Percentiles rank a stretch among this genome's conserved stretches.
These are phyloP conservation scores for Patella pellucida DNA, from an alignment of 2,888 invertebrate species.

Conservation along the genomic window DNA sequence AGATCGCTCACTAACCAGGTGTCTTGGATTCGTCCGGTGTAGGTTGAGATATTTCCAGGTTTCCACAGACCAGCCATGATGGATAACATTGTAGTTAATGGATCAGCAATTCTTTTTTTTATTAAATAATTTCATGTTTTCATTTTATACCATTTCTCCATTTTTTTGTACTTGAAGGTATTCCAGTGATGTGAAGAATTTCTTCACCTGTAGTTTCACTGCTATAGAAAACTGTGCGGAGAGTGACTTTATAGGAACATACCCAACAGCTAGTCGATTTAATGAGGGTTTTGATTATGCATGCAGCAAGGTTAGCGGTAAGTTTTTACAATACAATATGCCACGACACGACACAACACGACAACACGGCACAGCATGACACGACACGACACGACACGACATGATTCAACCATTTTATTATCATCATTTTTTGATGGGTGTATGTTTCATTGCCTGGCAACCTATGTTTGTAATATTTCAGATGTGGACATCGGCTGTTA, in stretches of 20 bases:
- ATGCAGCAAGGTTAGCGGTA: background rate
- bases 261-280: background rate
- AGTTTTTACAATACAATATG: background rate
- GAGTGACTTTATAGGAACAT: background rate
- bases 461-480: background rate
- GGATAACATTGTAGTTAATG: background rate
- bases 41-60: no score
- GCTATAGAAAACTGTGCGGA: background rate
- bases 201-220: background rate
- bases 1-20: no score
- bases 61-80: no score
- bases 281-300: background rate
- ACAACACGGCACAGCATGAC: no score
- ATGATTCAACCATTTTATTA: no score
- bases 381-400: fast-evolving
- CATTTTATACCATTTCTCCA: background rate
- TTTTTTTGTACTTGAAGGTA: background rate
- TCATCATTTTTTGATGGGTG: no score
- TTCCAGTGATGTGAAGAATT: background rate
- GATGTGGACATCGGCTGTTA: background rate
- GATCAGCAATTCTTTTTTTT: background rate
- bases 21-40: no score
- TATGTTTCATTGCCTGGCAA: no score
- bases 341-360: fast-evolving
- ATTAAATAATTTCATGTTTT: no score